Evolutionary conservation across 2,888 invertebrate genomes (phyloP), one percentile per base, ranked within the genome.

Genomic region (Odontocolon sp.): DNA sequence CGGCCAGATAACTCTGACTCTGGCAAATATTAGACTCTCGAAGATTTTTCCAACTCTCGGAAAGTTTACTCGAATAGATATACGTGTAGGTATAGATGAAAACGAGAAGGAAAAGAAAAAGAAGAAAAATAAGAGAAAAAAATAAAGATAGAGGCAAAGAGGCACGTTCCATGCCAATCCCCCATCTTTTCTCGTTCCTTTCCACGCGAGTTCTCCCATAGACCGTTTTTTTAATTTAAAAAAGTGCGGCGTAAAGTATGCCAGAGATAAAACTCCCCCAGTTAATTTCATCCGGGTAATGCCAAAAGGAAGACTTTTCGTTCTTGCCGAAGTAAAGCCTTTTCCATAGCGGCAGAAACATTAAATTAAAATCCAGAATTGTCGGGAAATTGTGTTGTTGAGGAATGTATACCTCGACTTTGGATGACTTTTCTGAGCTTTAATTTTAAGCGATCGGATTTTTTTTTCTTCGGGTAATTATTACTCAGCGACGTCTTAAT

Each of bases 1-100:
- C 76, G 66, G 67, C 63, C 74, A 69, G 82, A 84, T 85, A 84
- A 83, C 83, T 80, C 77, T 36, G 54, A 73, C 70, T 73, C 79
- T 73, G 78, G 80, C 73, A 80, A 84, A 85, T 81, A 82, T 85
- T 82, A 79, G 63, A 68, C 68, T 69, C 47, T 47, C 52, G 38
- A 79, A 72, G 63, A 56, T 78, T 78, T 79, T 75, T 76, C 67
- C 50, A 31, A 79, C 42, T 81, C 59, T 73, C 54, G 40, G 45
- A 16, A 50, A 63, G 71, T 57, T 63, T 68, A 47, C 50, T 50
- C 50, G 67, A 68, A 71, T 61, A 33, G 38, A 50, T 50, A 69
- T 40, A 59, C 47, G n/a, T 28, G 21, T 26, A 54, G 36, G 42
- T 45, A 28, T 21, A 70, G 28, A 59, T 72, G 36, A 52, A 31